A percentile compares a stretch with the other conserved stretches of the same genome.
phyloP scores from a whole-genome alignment of 2,797 vertebrate genomes.

The Merluccius polli region DNA sequence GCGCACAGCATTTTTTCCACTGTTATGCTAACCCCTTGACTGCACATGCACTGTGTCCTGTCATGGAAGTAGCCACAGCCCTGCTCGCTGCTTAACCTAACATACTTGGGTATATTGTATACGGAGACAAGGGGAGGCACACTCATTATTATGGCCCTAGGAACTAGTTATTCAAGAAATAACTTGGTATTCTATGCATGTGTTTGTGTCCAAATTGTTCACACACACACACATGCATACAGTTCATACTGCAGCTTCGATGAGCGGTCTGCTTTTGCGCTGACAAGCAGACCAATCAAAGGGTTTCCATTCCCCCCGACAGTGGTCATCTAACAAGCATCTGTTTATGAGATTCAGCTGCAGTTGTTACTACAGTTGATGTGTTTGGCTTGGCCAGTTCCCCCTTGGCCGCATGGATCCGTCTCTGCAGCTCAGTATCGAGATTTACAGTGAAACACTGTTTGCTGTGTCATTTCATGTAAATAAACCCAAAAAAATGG shows the following conservation, averaged over 20 bases:
- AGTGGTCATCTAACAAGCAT: not conserved
- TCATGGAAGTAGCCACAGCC: not conserved
- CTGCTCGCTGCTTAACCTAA: not conserved
- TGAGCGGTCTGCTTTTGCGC: constrained; percentile 3
- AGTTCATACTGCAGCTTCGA: not conserved
- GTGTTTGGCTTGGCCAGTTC: not conserved
- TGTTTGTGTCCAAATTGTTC: constrained; percentile 14
- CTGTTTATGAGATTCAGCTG: not conserved
- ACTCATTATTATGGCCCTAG: not conserved
- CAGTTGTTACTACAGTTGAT: not conserved
- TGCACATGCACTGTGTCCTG: not conserved
- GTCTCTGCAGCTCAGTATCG: not conserved
- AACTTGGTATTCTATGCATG: constrained; percentile 18
- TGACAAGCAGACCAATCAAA: constrained; percentile 15
- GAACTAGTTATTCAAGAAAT: not conserved
- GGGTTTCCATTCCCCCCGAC: not conserved
- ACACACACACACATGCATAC: constrained; percentile 13
- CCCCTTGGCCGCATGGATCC: not conserved
- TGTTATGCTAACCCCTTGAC: constrained; percentile 18
- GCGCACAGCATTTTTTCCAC: constrained; percentile 2
- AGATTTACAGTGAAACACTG: not conserved
- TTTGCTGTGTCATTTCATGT: not conserved
- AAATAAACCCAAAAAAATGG: not conserved
- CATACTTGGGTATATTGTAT: not conserved
- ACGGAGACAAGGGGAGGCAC: not conserved